Conservation (phyloP, 2,113 vertebrate species). For the Redunca redunca region DNA sequence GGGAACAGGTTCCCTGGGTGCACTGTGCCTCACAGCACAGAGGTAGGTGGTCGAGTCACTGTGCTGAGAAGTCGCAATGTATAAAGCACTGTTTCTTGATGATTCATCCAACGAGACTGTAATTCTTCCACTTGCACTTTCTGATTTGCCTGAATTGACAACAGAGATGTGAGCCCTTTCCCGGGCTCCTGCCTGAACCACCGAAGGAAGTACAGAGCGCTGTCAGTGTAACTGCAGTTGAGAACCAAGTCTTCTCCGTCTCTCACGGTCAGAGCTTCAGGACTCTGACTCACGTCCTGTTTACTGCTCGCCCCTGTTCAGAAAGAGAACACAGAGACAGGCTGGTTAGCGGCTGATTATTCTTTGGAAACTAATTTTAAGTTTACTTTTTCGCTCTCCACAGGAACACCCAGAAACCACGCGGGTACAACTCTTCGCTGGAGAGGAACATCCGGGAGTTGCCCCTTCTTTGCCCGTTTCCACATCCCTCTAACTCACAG, state of each 20-base stretch:
- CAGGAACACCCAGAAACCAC: not conserved
- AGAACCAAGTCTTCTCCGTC: not conserved
- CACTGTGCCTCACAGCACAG: conserved; percentile 6
- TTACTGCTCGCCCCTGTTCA: conserved; percentile 2
- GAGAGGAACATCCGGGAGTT: rapidly evolving
- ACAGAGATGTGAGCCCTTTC: not conserved
- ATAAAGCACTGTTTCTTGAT: not conserved
- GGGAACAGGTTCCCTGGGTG: not conserved
- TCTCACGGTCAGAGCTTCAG: not conserved
- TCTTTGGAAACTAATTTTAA: not conserved
- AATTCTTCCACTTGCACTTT: not conserved
- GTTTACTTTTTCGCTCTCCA: not conserved
- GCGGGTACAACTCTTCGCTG: no score
- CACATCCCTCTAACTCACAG: no score
- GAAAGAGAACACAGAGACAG: not conserved
- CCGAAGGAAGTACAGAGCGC: not conserved
- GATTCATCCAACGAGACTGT: not conserved
- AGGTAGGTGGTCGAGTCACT: not conserved
- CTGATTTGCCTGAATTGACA: not conserved
- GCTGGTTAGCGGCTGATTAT: not conserved
- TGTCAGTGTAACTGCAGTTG: not conserved
- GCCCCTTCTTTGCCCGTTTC: not conserved
- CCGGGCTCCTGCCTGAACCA: conserved; percentile 8
- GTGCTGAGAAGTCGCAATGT: not conserved
- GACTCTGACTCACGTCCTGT: conserved; percentile 22